These are phyloP conservation scores for Ictidomys tridecemlineatus DNA, from an alignment of 2,113 vertebrate species.

Conservation along the genomic window DNA sequence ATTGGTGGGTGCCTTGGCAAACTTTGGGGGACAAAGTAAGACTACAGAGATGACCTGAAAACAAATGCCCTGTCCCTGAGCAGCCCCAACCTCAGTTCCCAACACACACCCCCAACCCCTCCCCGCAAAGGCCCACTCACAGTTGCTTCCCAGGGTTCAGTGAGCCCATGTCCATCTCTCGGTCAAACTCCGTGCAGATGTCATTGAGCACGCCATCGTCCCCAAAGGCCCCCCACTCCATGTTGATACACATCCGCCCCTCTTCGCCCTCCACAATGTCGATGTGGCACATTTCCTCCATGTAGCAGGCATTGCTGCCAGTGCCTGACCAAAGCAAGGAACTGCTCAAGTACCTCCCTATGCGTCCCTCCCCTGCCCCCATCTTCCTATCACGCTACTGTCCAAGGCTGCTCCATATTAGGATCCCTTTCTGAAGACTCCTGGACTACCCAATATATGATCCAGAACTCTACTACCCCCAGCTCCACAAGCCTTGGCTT, in stretches of 20 bases:
- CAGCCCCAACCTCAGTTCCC: no score
- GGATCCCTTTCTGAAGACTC: not conserved
- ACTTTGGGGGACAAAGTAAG: no score
- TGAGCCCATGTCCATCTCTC: no score
- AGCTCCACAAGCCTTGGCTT: not conserved
- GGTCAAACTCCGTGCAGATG: no score
- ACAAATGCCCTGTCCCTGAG: no score
- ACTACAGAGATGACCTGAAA: no score
- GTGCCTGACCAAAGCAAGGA: constrained; percentile 89
- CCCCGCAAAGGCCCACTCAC: no score
- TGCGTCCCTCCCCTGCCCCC: accelerated
- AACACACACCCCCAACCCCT: no score
- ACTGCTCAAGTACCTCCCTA: not conserved
- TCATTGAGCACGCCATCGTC: no score
- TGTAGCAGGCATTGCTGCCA: constrained; percentile 97
- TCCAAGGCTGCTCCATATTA: not conserved
- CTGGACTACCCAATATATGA: accelerated
- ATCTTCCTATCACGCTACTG: not conserved
- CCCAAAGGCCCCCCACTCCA: no score
- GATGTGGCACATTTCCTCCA: constrained; percentile 98
- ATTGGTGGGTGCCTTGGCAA: no score
- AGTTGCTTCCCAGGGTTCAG: no score
- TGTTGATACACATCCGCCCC: constrained; percentile 97
- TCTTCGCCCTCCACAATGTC: constrained; percentile 96
- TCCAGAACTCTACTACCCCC: not conserved